A percentile compares a stretch with the other conserved stretches of the same genome.
phyloP scores from a whole-genome alignment of 2,888 invertebrate genomes.

The Parnassius mnemosyne region DNA sequence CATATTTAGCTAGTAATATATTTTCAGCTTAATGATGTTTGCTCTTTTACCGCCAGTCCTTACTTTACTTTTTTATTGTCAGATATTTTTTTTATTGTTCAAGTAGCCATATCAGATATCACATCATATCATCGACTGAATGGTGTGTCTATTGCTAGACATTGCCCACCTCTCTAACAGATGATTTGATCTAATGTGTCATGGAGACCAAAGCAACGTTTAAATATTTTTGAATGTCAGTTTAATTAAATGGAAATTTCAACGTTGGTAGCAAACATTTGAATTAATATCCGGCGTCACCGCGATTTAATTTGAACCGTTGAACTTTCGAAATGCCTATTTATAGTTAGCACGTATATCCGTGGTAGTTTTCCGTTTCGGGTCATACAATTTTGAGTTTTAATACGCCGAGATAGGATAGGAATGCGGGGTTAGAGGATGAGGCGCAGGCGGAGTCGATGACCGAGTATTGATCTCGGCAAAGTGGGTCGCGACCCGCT shows the following conservation, averaged over 20 bases:
- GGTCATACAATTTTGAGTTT: conserved; percentile 28
- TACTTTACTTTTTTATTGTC: too few relatives aligned
- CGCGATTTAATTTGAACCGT: conserved; percentile 15
- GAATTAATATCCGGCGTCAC: conserved; percentile 11
- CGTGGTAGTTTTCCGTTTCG: conserved; percentile 15
- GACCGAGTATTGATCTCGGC: conserved; percentile 77
- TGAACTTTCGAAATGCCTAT: conserved; percentile 22
- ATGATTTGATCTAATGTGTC: neutral
- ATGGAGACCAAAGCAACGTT: too few relatives aligned
- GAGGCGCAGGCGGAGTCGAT: conserved; percentile 69
- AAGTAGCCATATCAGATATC: too few relatives aligned
- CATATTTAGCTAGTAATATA: too few relatives aligned
- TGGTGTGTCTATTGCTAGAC: too few relatives aligned
- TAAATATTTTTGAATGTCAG: too few relatives aligned
- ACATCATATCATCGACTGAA: too few relatives aligned
- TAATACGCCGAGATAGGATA: conserved; percentile 34
- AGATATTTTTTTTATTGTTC: too few relatives aligned
- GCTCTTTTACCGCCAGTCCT: too few relatives aligned
- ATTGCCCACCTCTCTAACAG: too few relatives aligned
- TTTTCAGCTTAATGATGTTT: too few relatives aligned
- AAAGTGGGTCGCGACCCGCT: conserved; percentile 77
- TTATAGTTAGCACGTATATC: conserved; percentile 19
- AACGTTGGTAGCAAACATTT: conserved; percentile 4
- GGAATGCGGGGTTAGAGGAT: conserved; percentile 46
- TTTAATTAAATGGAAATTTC: neutral